Evolutionary conservation across 1,140 invertebrate genomes (phyloP).

Genomic region (Bombus sylvicola): DNA sequence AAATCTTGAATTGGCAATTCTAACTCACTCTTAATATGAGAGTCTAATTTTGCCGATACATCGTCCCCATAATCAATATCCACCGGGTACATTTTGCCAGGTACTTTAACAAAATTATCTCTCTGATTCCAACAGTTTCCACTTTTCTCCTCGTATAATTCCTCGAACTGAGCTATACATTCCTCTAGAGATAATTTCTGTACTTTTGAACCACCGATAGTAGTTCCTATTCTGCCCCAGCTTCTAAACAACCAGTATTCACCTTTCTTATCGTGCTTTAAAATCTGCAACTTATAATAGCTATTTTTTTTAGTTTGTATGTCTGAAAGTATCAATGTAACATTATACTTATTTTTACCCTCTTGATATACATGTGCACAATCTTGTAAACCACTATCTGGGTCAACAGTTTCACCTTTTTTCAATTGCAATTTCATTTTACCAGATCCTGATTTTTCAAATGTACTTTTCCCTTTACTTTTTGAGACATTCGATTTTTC

Average conservation of each 20-base stretch:
- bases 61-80: constrained; percentile 93
- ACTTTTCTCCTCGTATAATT: constrained; percentile 91
- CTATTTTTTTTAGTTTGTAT: constrained; percentile 94
- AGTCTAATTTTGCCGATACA: constrained; percentile 72
- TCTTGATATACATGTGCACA: constrained; percentile 90
- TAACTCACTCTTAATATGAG: constrained; percentile 86
- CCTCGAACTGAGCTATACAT: constrained; percentile 87
- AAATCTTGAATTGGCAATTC: constrained; percentile 91
- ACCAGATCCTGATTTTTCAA: constrained; percentile 86
- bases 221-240: constrained; percentile 98
- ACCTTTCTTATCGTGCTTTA: constrained; percentile 89
- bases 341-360: constrained; percentile 87
- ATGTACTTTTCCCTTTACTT: constrained; percentile 86
- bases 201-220: constrained; percentile 92
- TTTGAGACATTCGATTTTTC: constrained; percentile 70
- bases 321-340: constrained; percentile 93
- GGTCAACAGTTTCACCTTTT: constrained; percentile 94
- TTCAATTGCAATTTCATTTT: constrained; percentile 92
- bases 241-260: constrained; percentile 93
- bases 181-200: constrained; percentile 85
- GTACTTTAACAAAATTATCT: constrained; percentile 90
- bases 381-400: constrained; percentile 92
- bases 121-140: constrained; percentile 90
- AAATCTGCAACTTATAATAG: constrained; percentile 96
- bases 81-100: constrained; percentile 93